phyloP scores from a whole-genome alignment of 2,797 vertebrate species.

The Syngnathus rostellatus region DNA sequence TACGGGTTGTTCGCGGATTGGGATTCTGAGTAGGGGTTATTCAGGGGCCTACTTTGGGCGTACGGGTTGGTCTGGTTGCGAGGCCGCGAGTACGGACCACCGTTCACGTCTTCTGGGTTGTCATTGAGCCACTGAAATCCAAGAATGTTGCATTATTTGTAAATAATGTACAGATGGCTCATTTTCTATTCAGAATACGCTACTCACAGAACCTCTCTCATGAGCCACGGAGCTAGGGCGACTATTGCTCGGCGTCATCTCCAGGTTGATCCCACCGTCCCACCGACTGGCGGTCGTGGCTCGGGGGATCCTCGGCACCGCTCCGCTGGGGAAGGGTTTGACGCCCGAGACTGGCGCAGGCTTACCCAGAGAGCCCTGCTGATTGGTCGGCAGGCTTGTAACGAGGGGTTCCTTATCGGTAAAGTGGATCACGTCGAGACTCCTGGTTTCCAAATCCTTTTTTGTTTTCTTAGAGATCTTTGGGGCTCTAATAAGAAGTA shows the following conservation, averaged over 20 bases:
- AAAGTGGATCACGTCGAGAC: conserved; percentile 7
- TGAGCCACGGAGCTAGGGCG: conserved; percentile 21
- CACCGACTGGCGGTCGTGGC: conserved; percentile 24
- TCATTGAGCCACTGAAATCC: conserved; percentile 22
- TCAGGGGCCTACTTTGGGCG: not conserved
- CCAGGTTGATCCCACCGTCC: conserved; percentile 37
- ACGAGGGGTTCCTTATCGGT: conserved; percentile 11
- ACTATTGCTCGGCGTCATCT: conserved; percentile 44
- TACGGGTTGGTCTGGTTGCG: conserved; percentile 7
- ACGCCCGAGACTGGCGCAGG: not conserved
- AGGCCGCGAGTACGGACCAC: not conserved
- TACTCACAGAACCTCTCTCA: conserved; percentile 29
- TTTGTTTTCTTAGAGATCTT: conserved; percentile 26
- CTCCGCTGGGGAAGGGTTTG: not conserved
- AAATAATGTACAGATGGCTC: not conserved
- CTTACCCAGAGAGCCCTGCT: not conserved
- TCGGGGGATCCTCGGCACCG: conserved; percentile 40
- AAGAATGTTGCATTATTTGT: not conserved
- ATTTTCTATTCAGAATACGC: not conserved
- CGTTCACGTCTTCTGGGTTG: conserved; percentile 10
- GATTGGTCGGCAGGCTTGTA: not conserved
- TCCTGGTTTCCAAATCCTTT: not conserved
- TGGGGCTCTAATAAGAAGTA: conserved; percentile 19
- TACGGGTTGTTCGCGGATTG: conserved; percentile 8
- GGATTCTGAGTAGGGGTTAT: conserved; percentile 15